Evolutionary conservation across 35 echinoderm and acorn worm species (phyloP), one percentile per base, ranked within the genome.

Genomic region (Stichopus chloronotus): DNA sequence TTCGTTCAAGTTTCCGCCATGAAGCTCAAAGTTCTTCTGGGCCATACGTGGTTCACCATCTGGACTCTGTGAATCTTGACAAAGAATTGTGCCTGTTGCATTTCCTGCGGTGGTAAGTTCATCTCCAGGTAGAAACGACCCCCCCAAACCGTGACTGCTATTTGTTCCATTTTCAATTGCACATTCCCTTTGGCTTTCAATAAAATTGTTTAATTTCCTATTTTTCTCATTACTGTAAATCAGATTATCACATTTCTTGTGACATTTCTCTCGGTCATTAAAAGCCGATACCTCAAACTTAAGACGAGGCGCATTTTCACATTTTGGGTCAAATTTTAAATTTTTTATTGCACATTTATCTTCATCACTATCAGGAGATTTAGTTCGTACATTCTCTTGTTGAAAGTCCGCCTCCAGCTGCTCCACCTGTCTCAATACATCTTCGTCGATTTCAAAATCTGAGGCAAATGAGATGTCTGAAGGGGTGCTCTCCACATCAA

Each of bases 361-460:
- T 22, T 52, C 52, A 20, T 59, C 10, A 88, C 20, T 16, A 43
- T 89, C 8, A 22, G 19, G 14, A 17, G 16, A 21, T 20, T 89
- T 53, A 89, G 1, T 54, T 72, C 78, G 71, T 12, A 58, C 57
- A 83, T 89, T 65, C 24, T 65, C 17, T 53, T 84, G 72, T 5
- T 94, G 57, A 85, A 94, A 97, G 43, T 97, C 96, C 78, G 91
- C 93, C 56, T 97, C 96, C 86, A 92, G 57, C 57, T 94, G 78
- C 55, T 97, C 93, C 9, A 94, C 80, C 16, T 91, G 90, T 20
- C 71, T 87, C 24, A 94, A 87, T 8, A 97, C 52, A 55, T 97
- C 96, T 86, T 97, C 96, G 61, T 97, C 94, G 76, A 97, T 84
- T 71, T 97, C 96, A 72, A 94, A 76, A 14, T 96, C 95, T 53